Conservation (phyloP, 2,888 invertebrate species). For the Mellilla xanthometata region DNA sequence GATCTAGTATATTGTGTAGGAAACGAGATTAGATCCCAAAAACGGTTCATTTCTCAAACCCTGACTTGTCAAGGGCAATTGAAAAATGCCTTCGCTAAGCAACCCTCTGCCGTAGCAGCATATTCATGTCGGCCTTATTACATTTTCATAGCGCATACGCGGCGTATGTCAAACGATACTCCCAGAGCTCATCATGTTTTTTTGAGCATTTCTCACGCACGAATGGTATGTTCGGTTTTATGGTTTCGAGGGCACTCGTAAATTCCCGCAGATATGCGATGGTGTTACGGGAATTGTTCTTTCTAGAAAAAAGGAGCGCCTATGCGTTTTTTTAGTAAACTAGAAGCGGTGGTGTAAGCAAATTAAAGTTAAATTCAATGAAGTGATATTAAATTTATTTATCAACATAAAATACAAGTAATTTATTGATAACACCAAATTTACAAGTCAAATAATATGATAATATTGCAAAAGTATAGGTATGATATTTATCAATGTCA, state of each 20-base stretch:
- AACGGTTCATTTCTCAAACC: too few species aligned
- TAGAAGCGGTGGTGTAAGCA: too few species aligned
- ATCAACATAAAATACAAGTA: too few species aligned
- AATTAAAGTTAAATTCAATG: too few species aligned
- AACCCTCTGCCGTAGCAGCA: conserved; percentile 20
- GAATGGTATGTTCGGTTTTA: conserved; percentile 26
- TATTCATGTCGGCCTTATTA: conserved; percentile 36
- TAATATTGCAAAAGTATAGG: too few species aligned
- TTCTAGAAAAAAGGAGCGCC: background rate
- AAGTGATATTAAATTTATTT: too few species aligned
- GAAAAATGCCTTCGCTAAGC: background rate
- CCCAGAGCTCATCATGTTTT: conserved; percentile 25
- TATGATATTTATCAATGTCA: too few species aligned
- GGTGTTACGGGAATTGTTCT: conserved; percentile 14
- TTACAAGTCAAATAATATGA: too few species aligned
- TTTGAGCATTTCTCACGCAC: conserved; percentile 29
- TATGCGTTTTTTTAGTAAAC: too few species aligned
- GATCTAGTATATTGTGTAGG: too few species aligned
- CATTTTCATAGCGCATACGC: conserved; percentile 40
- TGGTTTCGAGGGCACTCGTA: conserved; percentile 26
- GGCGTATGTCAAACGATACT: conserved; percentile 26
- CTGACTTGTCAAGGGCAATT: background rate
- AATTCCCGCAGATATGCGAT: conserved; percentile 22
- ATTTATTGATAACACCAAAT: too few species aligned
- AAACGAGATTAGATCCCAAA: too few species aligned